A percentile compares a stretch with the other conserved stretches of the same genome.
Evolutionary conservation across 2,113 vertebrate species (phyloP).

Genomic region (Otocyon megalotis): DNA sequence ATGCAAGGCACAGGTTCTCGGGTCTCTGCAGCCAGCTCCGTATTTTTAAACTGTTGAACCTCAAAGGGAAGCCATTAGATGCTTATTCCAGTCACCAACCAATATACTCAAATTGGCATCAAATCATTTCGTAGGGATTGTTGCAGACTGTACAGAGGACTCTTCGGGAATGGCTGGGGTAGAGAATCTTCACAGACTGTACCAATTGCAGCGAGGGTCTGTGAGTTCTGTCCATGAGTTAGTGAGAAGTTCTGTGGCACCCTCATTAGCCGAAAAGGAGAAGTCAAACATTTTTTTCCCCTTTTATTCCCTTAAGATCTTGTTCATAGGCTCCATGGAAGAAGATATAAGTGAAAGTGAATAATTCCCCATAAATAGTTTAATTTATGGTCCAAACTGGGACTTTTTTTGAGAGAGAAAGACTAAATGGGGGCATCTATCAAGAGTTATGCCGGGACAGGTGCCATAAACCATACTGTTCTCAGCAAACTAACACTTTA

Average conservation of each 20-base stretch:
- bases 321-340: not conserved
- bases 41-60: not conserved
- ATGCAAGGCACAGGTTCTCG: not conserved
- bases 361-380: not conserved
- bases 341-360: not conserved
- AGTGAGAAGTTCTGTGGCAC: not conserved
- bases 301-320: not conserved
- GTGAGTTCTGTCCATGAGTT: not conserved
- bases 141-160: not conserved
- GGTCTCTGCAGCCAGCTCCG: not conserved
- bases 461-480: not conserved
- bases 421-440: not conserved
- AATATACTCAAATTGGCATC: not conserved
- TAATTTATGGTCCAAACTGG: not conserved
- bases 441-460: not conserved
- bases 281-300: not conserved
- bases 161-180: rapidly evolving
- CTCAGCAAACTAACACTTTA: not conserved
- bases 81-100: not conserved
- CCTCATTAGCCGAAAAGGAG: not conserved
- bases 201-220: no score
- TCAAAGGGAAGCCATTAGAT: not conserved
- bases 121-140: not conserved
- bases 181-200: no score
- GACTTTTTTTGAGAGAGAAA: not conserved